These are phyloP conservation scores for Apodemia mormo DNA, from an alignment of 2,888 invertebrate species.

Conservation along the genomic window DNA sequence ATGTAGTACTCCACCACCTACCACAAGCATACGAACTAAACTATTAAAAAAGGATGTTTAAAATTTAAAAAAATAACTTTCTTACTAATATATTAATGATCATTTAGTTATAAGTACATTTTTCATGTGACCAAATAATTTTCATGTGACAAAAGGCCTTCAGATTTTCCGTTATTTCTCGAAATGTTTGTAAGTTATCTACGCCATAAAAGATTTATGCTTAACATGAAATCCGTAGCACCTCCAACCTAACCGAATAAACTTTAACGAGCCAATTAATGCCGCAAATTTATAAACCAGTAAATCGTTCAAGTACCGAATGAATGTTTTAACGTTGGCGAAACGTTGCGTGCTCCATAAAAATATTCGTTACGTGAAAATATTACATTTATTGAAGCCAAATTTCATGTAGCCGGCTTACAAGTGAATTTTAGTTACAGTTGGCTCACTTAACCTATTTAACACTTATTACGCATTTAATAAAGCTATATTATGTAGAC, in stretches of 20 bases:
- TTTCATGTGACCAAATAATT: not conserved
- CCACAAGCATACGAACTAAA: too few species aligned
- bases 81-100: too few species aligned
- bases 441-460: not conserved
- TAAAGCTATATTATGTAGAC: too few species aligned
- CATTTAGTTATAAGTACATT: too few species aligned
- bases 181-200: not conserved
- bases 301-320: constrained; percentile 32
- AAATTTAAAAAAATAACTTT: too few species aligned
- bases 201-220: constrained; percentile 5
- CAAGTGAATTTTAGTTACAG: not conserved
- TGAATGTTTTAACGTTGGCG: constrained; percentile 30
- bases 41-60: too few species aligned
- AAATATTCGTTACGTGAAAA: constrained; percentile 28
- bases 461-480: not conserved
- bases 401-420: not conserved
- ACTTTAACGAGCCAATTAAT: constrained; percentile 38
- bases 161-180: not conserved
- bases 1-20: too few species aligned
- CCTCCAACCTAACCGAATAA: constrained; percentile 4
- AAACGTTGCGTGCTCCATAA: constrained; percentile 31
- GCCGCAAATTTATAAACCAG: constrained; percentile 34
- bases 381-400: constrained; percentile 19
- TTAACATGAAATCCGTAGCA: constrained; percentile 16
- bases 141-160: not conserved